A percentile compares a stretch with the other conserved stretches of the same genome.
Conservation (phyloP, 2,113 vertebrate genomes). For the Vicugna pacos region DNA sequence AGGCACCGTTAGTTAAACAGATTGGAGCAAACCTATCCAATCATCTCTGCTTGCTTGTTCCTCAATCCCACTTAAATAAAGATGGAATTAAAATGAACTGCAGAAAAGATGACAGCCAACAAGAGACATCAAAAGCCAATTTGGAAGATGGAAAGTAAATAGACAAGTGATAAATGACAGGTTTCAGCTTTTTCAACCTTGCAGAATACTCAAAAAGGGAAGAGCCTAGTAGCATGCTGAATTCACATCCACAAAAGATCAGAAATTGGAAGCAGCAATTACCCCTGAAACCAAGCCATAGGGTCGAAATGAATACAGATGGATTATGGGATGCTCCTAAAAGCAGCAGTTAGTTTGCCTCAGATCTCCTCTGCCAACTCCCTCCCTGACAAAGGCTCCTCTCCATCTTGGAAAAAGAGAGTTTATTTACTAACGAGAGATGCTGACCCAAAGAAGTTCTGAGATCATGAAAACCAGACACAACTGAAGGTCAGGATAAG, state of each 20-base stretch:
- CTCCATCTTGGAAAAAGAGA: not conserved
- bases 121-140: not conserved
- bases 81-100: not conserved
- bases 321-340: not conserved
- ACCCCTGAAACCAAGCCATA: not conserved
- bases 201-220: not conserved
- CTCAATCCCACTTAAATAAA: not conserved
- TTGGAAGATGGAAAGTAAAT: not conserved
- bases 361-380: not conserved
- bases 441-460: not conserved
- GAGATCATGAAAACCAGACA: not conserved
- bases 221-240: not conserved
- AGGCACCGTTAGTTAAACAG: not conserved
- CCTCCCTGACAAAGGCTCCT: not conserved
- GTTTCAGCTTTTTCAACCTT: not conserved
- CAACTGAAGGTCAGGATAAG: not conserved
- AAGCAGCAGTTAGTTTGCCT: not conserved
- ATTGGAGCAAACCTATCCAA: not conserved
- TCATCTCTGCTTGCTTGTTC: not conserved
- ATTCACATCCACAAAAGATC: not conserved
- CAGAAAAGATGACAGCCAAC: not conserved
- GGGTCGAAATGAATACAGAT: not conserved
- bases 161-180: not conserved
- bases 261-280: not conserved
- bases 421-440: not conserved